Evolutionary conservation across 2,888 invertebrate genomes (phyloP).

Genomic region (Heterodera filipjevi): DNA sequence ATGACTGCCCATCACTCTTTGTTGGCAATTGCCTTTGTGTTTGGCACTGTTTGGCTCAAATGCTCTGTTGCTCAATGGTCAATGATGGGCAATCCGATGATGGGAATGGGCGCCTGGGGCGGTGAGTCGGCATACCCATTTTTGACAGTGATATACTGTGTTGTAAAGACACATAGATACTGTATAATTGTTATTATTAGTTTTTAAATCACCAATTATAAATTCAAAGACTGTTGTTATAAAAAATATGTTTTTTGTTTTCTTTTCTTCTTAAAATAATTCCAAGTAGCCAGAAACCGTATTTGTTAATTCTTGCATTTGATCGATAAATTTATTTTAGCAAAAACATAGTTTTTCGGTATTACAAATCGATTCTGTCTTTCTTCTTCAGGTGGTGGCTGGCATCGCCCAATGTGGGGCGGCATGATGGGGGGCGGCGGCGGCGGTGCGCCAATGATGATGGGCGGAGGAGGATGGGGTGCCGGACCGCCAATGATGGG

Average conservation of each 20-base stretch:
- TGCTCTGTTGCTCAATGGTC: constrained; percentile 1
- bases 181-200: too few relatives aligned
- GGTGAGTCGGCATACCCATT: neutral
- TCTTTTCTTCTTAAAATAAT: too few relatives aligned
- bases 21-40: neutral
- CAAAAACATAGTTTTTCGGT: neutral
- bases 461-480: neutral
- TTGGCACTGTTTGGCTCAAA: neutral
- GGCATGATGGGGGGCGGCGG: too few relatives aligned
- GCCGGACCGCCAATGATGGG: constrained; percentile 9
- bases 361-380: neutral
- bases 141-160: neutral
- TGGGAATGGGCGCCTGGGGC: constrained; percentile 11
- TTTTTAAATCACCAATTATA: too few relatives aligned
- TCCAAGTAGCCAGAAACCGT: too few relatives aligned
- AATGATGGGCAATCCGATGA: constrained; percentile 20
- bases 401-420: constrained; percentile 19
- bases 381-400: neutral
- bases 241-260: too few relatives aligned
- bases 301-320: too few relatives aligned
- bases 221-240: too few relatives aligned
- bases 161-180: neutral
- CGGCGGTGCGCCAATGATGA: neutral
- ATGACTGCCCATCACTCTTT: neutral
- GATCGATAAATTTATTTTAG: neutral